Conservation (phyloP, 2,113 vertebrate species). For the Lycocorax pyrrhopterus region DNA sequence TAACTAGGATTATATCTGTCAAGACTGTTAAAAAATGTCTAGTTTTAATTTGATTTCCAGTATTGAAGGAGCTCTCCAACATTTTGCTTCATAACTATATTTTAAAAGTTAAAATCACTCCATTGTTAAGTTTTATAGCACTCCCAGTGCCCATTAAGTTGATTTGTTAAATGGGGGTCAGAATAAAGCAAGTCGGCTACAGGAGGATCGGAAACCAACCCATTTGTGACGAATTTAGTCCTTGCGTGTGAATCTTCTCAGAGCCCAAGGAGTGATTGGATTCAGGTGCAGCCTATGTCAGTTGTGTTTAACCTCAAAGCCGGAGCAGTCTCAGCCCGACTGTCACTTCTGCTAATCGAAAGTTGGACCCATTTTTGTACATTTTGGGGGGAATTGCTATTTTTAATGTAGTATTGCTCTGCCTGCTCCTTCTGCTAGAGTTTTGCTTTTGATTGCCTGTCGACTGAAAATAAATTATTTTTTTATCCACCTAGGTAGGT, state of each 20-base stretch:
- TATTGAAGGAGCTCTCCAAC: slow-evolving; percentile 78
- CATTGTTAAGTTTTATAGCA: slow-evolving; percentile 82
- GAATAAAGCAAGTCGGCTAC: slow-evolving; percentile 70
- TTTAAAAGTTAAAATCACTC: slow-evolving; percentile 81
- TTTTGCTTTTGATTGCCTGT: background rate
- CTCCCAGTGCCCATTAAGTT: slow-evolving; percentile 81
- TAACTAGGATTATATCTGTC: slow-evolving; percentile 86
- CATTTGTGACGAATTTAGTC: slow-evolving; percentile 79
- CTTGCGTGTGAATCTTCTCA: slow-evolving; percentile 74
- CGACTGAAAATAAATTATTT: background rate
- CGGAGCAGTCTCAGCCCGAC: slow-evolving; percentile 47
- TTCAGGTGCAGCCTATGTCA: slow-evolving; percentile 78
- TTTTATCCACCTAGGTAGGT: slow-evolving; percentile 30
- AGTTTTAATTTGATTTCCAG: slow-evolving; percentile 87
- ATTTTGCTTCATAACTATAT: slow-evolving; percentile 80
- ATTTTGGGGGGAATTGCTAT: background rate
- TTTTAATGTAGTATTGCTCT: background rate
- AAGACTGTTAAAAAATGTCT: slow-evolving; percentile 84
- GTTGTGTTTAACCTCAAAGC: slow-evolving; percentile 73
- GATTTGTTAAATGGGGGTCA: slow-evolving; percentile 82
- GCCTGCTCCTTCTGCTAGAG: background rate
- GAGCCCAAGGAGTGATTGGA: slow-evolving; percentile 74
- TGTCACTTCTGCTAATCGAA: slow-evolving; percentile 44
- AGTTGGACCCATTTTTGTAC: slow-evolving; percentile 12
- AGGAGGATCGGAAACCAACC: slow-evolving; percentile 79